Conservation (phyloP, 2,888 invertebrate genomes). For the Pristionchus japonicus region DNA sequence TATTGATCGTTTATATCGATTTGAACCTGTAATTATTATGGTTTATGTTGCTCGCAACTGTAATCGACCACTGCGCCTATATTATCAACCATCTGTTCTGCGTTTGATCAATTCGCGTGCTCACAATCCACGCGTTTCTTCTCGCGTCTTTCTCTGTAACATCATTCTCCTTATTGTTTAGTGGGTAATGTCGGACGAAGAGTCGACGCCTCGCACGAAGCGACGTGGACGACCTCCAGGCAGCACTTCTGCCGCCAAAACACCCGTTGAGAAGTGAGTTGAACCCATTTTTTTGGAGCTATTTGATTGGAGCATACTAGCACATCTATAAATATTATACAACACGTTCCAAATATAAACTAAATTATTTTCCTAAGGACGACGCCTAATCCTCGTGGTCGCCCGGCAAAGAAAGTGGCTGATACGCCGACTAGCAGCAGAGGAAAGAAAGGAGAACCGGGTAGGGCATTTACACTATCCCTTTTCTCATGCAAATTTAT, state of each 20-base stretch:
- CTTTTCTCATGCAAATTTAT: neutral
- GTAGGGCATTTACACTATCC: neutral
- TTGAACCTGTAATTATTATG: too few relatives aligned
- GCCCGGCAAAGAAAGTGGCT: neutral
- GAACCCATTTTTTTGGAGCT: neutral
- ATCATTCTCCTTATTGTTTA: neutral
- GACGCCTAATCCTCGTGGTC: neutral
- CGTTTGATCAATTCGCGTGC: too few relatives aligned
- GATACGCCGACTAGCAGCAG: neutral
- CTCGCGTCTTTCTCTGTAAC: too few relatives aligned
- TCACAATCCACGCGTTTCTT: too few relatives aligned
- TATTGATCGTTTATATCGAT: neutral
- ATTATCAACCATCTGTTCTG: too few relatives aligned
- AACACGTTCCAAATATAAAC: neutral
- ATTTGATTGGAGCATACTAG: neutral
- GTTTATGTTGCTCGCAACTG: too few relatives aligned
- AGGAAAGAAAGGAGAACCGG: neutral
- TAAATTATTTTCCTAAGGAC: neutral
- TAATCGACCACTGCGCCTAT: too few relatives aligned
- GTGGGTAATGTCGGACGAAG: slow-evolving; percentile 10
- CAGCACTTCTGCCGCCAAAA: neutral
- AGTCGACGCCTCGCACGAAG: neutral
- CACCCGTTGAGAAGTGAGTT: neutral
- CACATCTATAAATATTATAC: neutral
- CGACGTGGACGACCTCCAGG: neutral